Base-by-base conservation (phyloP, 2,888 invertebrate species). In the Epistrophe grossulariae region DNA sequence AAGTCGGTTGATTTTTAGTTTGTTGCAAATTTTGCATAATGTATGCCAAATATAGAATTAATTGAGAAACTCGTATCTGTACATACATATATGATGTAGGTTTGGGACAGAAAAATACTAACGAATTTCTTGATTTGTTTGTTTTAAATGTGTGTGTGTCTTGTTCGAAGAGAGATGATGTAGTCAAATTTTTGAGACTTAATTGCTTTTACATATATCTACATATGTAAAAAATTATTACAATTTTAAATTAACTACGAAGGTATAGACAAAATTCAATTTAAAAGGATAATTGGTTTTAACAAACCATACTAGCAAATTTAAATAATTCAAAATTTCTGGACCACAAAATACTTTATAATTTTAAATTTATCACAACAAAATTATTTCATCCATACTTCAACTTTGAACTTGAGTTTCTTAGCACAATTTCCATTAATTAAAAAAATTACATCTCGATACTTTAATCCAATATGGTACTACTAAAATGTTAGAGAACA, bases 1-100 rank as follows among this genome's bases (percentile, higher is more conserved):
- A 52, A 24, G 52, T 52, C 0, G 15, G 15, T 31, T 31, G 62
- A 62, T 43, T 62, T 62, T 62, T 62, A 15, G 19, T 62, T 62
- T 62, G 62, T 43, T 24, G 62, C 62, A 43, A 43, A 9, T 62
- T 62, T 40, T 62, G 62, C 40, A 62, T 62, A 24, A 24, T 62
- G 9, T 9, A 43, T 62, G 19, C 43, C 40, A 10, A 62, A 24
- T 62, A 43, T 40, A 24, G 15, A 62, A 62, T 62, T 62, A 62
- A 62, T 62, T 62, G 62, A 62, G 40, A 62, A 43, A 62, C 15
- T 62, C 24, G 13, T 60, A 60, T 8, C 24, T 24, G 15, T 55
- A 31, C 6, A 7, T 31, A 31, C 5, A 6, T 24, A 28, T 1
- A 28, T 48, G 45, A 17, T 17, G 19, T 2, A 10, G 19, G 10